phyloP scores from a whole-genome alignment of 2,797 vertebrate species.

The Delichon dasypus region DNA sequence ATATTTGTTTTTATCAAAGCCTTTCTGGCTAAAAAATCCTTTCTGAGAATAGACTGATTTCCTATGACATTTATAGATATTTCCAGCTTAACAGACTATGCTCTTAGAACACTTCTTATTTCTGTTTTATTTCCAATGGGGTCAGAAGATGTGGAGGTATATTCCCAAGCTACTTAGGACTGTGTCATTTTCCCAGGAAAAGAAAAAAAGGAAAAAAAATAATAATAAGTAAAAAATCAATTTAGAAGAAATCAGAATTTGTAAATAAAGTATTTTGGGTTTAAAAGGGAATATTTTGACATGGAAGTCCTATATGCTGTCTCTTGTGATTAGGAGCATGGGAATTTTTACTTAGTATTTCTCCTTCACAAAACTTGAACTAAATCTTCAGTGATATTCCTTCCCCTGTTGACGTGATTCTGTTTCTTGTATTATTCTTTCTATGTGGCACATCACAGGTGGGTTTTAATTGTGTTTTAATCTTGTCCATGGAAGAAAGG shows the following conservation, averaged over 20 bases:
- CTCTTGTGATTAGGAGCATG: background rate
- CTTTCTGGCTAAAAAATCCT: background rate
- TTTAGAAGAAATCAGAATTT: background rate
- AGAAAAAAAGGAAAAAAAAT: too few relatives aligned
- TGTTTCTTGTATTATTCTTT: background rate
- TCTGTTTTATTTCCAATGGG: background rate
- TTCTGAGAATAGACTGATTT: constrained; percentile 31
- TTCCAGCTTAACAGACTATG: constrained; percentile 1
- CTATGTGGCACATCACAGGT: background rate
- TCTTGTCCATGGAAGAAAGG: background rate
- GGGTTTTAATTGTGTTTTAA: background rate
- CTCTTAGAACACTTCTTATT: background rate
- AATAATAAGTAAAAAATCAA: background rate
- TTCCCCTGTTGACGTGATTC: background rate
- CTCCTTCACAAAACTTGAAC: background rate
- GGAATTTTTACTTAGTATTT: background rate
- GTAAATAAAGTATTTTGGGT: background rate
- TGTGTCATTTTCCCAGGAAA: background rate
- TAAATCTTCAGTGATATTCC: background rate
- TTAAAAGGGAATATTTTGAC: background rate
- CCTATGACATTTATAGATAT: constrained; percentile 16
- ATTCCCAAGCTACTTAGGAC: background rate
- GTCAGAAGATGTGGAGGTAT: background rate
- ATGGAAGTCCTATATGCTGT: background rate
- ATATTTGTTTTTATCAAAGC: constrained; percentile 40